Percentiles rank a stretch among this genome's conserved stretches.
phyloP scores from a whole-genome alignment of 2,797 vertebrate genomes.

The Sebastes baramenuke region DNA sequence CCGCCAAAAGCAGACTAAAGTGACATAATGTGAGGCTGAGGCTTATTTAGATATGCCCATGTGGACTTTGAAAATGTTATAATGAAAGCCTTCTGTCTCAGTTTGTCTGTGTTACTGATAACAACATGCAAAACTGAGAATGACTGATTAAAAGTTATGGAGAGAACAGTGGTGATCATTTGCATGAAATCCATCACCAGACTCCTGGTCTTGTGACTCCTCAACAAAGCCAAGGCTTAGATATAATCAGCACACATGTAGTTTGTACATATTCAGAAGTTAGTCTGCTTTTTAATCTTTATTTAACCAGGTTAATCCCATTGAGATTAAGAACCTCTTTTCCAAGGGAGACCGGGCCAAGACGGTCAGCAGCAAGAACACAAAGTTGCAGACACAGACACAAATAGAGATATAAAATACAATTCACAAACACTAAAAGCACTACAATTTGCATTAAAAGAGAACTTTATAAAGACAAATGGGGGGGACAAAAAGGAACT shows the following conservation, averaged over 20 bases:
- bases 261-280: neutral
- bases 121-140: neutral
- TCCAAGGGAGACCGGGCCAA: too few relatives aligned
- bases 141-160: neutral
- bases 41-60: neutral
- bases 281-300: neutral
- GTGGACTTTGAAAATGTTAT: neutral
- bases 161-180: neutral
- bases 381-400: too few relatives aligned
- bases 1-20: conserved; percentile 25
- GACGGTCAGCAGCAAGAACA: too few relatives aligned
- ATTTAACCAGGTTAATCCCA: too few relatives aligned
- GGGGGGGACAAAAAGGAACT: too few relatives aligned
- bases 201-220: neutral
- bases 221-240: neutral
- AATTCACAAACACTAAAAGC: too few relatives aligned
- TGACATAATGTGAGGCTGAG: neutral
- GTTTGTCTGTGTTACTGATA: neutral
- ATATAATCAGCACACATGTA: neutral
- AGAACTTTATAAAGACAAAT: too few relatives aligned
- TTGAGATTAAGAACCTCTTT: too few relatives aligned
- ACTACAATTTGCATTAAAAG: too few relatives aligned
- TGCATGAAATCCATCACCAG: neutral
- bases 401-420: too few relatives aligned
- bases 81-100: neutral